Percentiles rank a stretch among this genome's conserved stretches.
phyloP scores from a whole-genome alignment of 2,797 vertebrate genomes.

The Eulemur coronatus region DNA sequence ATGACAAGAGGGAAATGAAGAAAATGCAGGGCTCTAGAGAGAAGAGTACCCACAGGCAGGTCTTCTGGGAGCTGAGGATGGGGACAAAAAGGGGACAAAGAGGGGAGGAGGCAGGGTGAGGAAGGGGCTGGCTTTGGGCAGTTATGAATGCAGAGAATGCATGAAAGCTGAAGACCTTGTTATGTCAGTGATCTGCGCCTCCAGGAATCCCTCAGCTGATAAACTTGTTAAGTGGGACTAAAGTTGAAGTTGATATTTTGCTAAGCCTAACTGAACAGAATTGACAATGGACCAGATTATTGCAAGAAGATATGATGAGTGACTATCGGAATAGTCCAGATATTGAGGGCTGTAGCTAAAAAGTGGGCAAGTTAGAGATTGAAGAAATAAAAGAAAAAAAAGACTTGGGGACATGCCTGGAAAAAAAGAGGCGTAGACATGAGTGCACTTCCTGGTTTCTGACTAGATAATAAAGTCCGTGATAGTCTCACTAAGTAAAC shows the following conservation, averaged over 20 bases:
- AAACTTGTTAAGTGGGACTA: neutral
- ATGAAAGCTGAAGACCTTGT: neutral
- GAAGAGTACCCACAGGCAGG: neutral
- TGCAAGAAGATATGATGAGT: neutral
- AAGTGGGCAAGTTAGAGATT: neutral
- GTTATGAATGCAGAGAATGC: neutral
- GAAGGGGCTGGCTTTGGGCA: neutral
- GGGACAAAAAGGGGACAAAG: neutral
- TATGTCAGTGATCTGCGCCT: neutral
- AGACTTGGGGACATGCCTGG: neutral
- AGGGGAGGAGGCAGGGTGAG: neutral
- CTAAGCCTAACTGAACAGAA: neutral
- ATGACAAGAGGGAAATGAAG: neutral
- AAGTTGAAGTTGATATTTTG: neutral
- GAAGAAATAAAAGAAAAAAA: neutral
- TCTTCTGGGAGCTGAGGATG: neutral
- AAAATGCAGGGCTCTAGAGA: neutral
- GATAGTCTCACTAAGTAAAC: neutral
- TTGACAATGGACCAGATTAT: neutral
- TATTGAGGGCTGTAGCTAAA: neutral
- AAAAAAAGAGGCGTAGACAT: neutral
- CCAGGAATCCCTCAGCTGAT: neutral
- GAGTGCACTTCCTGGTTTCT: neutral
- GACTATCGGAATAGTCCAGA: neutral
- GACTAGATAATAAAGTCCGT: neutral